These are phyloP conservation scores for Martes martes DNA, from an alignment of 2,113 vertebrate species.

Conservation along the genomic window DNA sequence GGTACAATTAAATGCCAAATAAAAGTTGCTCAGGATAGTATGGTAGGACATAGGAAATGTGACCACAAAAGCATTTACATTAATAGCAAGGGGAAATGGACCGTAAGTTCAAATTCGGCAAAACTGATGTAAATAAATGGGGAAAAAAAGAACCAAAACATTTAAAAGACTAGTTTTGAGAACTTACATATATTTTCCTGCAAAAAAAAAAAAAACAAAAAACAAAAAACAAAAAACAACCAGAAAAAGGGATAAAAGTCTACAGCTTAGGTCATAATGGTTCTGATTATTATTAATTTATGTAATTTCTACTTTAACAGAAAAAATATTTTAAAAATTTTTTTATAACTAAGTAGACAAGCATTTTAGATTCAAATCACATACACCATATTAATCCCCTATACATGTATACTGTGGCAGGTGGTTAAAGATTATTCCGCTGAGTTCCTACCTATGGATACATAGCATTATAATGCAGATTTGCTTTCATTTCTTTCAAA, in stretches of 20 bases:
- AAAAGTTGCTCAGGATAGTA: background rate
- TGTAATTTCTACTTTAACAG: background rate
- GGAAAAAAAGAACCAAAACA: background rate
- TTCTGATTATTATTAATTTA: constrained; percentile 60
- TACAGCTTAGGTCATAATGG: constrained; percentile 3
- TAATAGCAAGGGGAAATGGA: background rate
- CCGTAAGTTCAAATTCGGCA: background rate
- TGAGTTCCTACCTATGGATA: background rate
- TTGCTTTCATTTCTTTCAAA: constrained; percentile 51
- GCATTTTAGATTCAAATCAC: constrained; percentile 43
- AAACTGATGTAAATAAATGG: background rate
- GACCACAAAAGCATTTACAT: background rate
- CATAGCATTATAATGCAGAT: constrained; percentile 48
- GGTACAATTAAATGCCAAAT: background rate
- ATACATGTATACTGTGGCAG: background rate
- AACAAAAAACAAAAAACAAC: background rate
- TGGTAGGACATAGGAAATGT: background rate
- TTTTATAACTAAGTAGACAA: constrained; percentile 16
- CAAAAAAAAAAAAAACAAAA: constrained; percentile 1
- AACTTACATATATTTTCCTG: background rate
- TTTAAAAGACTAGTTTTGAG: background rate
- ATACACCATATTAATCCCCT: background rate
- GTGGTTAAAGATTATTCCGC: constrained; percentile 48
- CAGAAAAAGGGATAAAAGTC: background rate
- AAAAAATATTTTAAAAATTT: background rate